Conservation (phyloP, 2,113 vertebrate species). For the Perca fluviatilis region DNA sequence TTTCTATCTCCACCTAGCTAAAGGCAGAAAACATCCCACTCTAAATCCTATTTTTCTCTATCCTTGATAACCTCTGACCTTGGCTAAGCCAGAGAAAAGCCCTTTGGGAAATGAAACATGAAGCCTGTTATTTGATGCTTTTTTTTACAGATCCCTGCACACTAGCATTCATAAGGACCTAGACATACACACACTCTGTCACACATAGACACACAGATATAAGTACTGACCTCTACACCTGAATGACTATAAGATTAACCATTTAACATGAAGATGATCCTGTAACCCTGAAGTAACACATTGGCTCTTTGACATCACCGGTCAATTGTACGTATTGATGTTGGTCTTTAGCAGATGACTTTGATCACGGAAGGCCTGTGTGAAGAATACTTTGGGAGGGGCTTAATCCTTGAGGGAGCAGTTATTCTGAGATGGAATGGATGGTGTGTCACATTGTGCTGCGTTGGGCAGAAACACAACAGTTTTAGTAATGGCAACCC, state of each 20-base stretch:
- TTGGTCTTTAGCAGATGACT: conserved; percentile 48
- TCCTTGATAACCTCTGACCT: conserved; percentile 74
- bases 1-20: conserved; percentile 42
- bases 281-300: conserved; percentile 58
- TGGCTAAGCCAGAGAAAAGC: conserved; percentile 64
- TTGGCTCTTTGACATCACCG: conserved; percentile 35
- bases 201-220: conserved; percentile 9
- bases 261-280: conserved; percentile 59
- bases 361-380: conserved; percentile 54
- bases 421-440: conserved; percentile 64
- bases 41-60: conserved; percentile 67
- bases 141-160: conserved; percentile 61
- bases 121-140: conserved; percentile 69
- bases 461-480: conserved; percentile 67
- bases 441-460: conserved; percentile 74
- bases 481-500: conserved; percentile 59
- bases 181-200: conserved; percentile 19
- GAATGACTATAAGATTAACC: conserved; percentile 38
- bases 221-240: conserved; percentile 51
- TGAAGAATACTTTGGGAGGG: conserved; percentile 50
- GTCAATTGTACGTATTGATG: conserved; percentile 70
- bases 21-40: conserved; percentile 50
- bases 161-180: conserved; percentile 40
- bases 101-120: conserved; percentile 69
- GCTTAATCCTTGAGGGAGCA: conserved; percentile 50